phyloP scores from a whole-genome alignment of 92 coral and sea anemone species.

The Palythoa caribaeorum region DNA sequence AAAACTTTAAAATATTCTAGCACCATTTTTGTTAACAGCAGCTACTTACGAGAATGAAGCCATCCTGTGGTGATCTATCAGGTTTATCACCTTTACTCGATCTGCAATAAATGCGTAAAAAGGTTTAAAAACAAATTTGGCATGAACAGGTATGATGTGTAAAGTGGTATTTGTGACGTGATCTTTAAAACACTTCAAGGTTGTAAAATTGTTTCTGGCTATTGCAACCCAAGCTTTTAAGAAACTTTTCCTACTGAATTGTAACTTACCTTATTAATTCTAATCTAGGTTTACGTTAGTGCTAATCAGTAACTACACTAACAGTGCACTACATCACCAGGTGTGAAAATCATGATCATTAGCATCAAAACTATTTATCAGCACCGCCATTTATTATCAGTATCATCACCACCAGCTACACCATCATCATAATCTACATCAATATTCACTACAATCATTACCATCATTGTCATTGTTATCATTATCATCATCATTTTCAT shows the following conservation, averaged over 20 bases:
- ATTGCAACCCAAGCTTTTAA: no score
- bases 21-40: background rate
- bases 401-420: background rate
- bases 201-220: background rate
- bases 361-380: no score
- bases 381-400: background rate
- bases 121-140: background rate
- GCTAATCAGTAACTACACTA: no score
- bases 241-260: no score
- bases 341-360: no score
- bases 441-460: no score
- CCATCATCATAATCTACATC: background rate
- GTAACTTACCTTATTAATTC: no score
- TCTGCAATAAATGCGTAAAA: background rate
- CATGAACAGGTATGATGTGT: background rate
- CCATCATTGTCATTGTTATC: background rate
- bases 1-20: no score
- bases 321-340: no score
- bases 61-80: background rate
- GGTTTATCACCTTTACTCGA: background rate
- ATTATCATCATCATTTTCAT: no score
- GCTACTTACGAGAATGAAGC: conserved; percentile 2
- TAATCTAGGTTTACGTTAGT: no score
- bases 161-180: background rate
- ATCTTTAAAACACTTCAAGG: background rate